Conservation (phyloP, 2,113 vertebrate genomes). For the Nestor notabilis region DNA sequence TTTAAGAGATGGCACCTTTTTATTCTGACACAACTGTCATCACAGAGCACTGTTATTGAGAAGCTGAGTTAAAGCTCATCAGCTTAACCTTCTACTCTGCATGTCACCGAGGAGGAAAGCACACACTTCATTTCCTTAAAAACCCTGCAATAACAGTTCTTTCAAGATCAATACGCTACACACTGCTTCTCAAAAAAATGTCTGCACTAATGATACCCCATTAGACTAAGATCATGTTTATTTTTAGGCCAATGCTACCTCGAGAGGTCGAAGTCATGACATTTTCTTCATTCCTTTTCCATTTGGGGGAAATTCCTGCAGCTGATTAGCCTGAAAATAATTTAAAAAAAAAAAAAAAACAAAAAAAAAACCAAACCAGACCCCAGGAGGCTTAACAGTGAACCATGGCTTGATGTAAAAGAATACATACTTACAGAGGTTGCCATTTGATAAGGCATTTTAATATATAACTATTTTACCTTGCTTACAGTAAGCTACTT, state of each 20-base stretch:
- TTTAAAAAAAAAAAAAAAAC: background rate
- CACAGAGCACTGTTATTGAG: background rate
- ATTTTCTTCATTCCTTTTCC: slow-evolving; percentile 43
- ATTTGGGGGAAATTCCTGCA: background rate
- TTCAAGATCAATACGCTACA: background rate
- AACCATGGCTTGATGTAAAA: background rate
- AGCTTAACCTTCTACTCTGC: background rate
- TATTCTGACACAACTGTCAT: background rate
- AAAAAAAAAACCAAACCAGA: too few relatives aligned
- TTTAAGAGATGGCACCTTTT: background rate
- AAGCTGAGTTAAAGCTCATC: background rate
- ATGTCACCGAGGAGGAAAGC: background rate
- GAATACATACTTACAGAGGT: background rate
- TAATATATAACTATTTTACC: background rate
- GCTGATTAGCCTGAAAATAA: background rate
- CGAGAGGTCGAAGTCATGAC: slow-evolving; percentile 12
- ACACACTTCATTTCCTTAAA: background rate
- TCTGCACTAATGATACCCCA: background rate
- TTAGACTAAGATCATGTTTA: background rate
- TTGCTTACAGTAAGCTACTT: background rate
- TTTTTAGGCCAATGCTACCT: background rate
- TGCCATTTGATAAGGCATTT: slow-evolving; percentile 7
- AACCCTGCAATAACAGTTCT: background rate
- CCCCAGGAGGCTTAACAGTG: background rate
- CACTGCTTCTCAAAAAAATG: background rate